These are phyloP conservation scores for Hypolimnas misippus DNA, from an alignment of 2,888 invertebrate species.

Conservation along the genomic window DNA sequence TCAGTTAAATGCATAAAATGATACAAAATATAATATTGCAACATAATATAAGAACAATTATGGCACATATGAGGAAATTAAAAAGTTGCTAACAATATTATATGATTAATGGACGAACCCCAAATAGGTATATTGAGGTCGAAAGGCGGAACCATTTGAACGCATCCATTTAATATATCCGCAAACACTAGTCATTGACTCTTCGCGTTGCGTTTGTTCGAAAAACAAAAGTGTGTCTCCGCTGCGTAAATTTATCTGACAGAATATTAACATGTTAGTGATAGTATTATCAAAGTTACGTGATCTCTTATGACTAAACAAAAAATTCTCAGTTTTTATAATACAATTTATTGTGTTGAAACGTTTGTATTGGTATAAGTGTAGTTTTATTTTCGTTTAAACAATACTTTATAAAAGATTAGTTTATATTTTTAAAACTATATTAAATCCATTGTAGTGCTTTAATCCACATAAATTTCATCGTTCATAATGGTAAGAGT, in stretches of 20 bases:
- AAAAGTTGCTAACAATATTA: too few relatives aligned
- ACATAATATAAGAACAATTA: too few relatives aligned
- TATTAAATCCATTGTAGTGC: neutral
- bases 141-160: neutral
- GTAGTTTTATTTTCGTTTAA: too few relatives aligned
- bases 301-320: neutral
- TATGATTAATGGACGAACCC: too few relatives aligned
- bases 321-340: slow-evolving; percentile 10
- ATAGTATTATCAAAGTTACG: slow-evolving; percentile 24
- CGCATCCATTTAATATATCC: neutral
- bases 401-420: too few relatives aligned
- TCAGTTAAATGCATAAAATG: too few relatives aligned
- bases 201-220: neutral
- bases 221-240: neutral
- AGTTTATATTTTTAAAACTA: too few relatives aligned
- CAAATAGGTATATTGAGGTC: neutral
- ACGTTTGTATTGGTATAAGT: neutral
- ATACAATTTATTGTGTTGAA: neutral
- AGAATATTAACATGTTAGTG: slow-evolving; percentile 21
- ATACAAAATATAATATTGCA: too few relatives aligned
- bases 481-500: slow-evolving; percentile 4
- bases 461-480: neutral
- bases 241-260: neutral
- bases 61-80: too few relatives aligned
- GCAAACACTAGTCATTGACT: too few relatives aligned